Evolutionary conservation across 2,113 vertebrate species (phyloP).

Genomic region (Dipodomys stephensi): DNA sequence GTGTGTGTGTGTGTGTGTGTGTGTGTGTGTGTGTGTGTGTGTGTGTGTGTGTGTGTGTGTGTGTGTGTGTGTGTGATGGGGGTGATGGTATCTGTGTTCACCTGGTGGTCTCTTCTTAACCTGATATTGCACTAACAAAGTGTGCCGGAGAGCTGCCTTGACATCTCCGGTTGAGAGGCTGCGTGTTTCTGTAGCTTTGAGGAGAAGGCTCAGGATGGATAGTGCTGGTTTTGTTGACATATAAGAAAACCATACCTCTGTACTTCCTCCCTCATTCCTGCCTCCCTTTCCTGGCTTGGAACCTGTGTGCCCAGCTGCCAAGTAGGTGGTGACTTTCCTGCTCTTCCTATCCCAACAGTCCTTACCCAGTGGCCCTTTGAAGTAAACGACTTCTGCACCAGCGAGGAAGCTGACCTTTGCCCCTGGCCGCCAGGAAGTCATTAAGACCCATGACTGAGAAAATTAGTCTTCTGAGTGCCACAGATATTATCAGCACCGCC

Average conservation of each 20-base stretch:
- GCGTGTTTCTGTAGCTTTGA: not conserved
- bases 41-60: too few relatives aligned
- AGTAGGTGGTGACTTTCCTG: not conserved
- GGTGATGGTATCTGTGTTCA: not conserved
- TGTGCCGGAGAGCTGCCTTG: not conserved
- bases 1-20: not conserved
- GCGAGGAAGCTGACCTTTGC: not conserved
- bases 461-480: rapidly evolving
- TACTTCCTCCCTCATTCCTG: rapidly evolving
- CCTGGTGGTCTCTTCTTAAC: not conserved
- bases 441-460: not conserved
- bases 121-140: rapidly evolving
- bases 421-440: not conserved
- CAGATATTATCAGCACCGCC: rapidly evolving
- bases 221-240: not conserved
- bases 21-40: too few relatives aligned
- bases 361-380: not conserved
- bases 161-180: not conserved
- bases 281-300: not conserved
- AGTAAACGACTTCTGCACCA: not conserved
- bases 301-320: not conserved
- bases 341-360: too few relatives aligned
- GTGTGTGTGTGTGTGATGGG: not conserved
- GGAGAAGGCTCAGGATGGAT: not conserved
- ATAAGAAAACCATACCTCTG: rapidly evolving